A percentile compares a stretch with the other conserved stretches of the same genome.
Evolutionary conservation across 2,888 invertebrate genomes (phyloP).

Genomic region (Scelioninae gen. 1): DNA sequence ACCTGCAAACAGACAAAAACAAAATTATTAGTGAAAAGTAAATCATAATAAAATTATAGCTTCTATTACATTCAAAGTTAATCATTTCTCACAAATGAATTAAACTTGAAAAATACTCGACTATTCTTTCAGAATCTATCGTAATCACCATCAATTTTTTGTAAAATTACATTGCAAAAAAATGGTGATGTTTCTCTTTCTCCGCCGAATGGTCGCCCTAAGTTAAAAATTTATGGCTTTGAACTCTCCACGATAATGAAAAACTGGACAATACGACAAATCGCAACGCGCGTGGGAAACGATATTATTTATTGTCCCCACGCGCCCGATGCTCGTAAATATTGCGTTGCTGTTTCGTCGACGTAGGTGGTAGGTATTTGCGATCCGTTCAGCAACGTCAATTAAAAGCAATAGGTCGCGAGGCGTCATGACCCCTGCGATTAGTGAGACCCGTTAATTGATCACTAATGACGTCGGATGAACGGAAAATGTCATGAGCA

Average conservation of each 20-base stretch:
- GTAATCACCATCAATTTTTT: conserved; percentile 8
- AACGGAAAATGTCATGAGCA: conserved; percentile 50
- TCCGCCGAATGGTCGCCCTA: background rate
- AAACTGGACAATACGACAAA: conserved; percentile 57
- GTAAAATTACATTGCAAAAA: conserved; percentile 36
- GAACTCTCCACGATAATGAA: conserved; percentile 38
- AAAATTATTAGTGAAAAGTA: background rate
- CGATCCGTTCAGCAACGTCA: conserved; percentile 56
- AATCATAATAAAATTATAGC: background rate
- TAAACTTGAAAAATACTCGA: background rate
- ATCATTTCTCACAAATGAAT: background rate
- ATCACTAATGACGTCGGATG: conserved; percentile 58
- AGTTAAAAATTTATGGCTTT: conserved; percentile 43
- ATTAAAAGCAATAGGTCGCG: conserved; percentile 64
- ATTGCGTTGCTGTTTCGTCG: conserved; percentile 47
- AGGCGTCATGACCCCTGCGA: conserved; percentile 54
- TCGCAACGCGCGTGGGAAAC: conserved; percentile 60
- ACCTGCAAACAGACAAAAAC: conserved; percentile 36
- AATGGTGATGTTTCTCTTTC: conserved; percentile 22
- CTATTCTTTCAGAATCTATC: background rate
- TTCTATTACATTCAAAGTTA: background rate
- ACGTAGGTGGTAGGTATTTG: conserved; percentile 51
- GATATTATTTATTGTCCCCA: conserved; percentile 59
- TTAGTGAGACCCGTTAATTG: conserved; percentile 55
- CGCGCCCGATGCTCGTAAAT: conserved; percentile 53